phyloP scores from a whole-genome alignment of 2,888 invertebrate genomes.

The Pedicia rivosa region DNA sequence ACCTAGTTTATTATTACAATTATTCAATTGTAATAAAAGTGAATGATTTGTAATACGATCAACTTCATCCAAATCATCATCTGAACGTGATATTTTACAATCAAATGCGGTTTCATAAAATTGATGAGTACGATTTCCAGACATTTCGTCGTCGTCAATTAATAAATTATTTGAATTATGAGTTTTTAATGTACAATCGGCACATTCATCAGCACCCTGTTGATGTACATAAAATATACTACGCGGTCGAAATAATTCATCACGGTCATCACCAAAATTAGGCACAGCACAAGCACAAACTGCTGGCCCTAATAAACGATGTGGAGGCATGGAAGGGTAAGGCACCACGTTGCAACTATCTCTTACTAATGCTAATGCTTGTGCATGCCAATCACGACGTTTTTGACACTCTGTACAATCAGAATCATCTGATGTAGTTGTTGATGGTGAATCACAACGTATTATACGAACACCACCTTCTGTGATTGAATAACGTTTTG shows the following conservation, averaged over 20 bases:
- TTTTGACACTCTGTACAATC: slow-evolving; percentile 32
- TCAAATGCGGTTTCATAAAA: slow-evolving; percentile 84
- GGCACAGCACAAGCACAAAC: slow-evolving; percentile 57
- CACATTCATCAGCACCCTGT: slow-evolving; percentile 40
- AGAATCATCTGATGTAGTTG: slow-evolving; percentile 30
- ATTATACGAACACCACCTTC: slow-evolving; percentile 45
- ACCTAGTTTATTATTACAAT: slow-evolving; percentile 24
- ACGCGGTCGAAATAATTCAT: slow-evolving; percentile 43
- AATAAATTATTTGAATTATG: slow-evolving; percentile 3
- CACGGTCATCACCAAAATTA: slow-evolving; percentile 42
- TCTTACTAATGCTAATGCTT: slow-evolving; percentile 28
- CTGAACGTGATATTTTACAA: slow-evolving; percentile 67
- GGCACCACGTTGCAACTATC: slow-evolving; percentile 20
- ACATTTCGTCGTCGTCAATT: slow-evolving; percentile 9
- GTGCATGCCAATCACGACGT: slow-evolving; percentile 31
- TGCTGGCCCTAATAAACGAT: slow-evolving; percentile 46
- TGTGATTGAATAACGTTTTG: slow-evolving; percentile 52
- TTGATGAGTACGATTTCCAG: slow-evolving; percentile 41
- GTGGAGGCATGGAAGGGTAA: slow-evolving; percentile 48
- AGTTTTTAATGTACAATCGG: slow-evolving; percentile 25
- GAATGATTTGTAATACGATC: slow-evolving; percentile 71
- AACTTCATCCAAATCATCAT: slow-evolving; percentile 61
- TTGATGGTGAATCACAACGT: slow-evolving; percentile 30
- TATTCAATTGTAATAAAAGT: slow-evolving; percentile 43
- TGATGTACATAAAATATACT: slow-evolving; percentile 55